A percentile compares a stretch with the other conserved stretches of the same genome.
Evolutionary conservation across 64 coral and sea anemone species (phyloP).

Genomic region (Stylophora pistillata): DNA sequence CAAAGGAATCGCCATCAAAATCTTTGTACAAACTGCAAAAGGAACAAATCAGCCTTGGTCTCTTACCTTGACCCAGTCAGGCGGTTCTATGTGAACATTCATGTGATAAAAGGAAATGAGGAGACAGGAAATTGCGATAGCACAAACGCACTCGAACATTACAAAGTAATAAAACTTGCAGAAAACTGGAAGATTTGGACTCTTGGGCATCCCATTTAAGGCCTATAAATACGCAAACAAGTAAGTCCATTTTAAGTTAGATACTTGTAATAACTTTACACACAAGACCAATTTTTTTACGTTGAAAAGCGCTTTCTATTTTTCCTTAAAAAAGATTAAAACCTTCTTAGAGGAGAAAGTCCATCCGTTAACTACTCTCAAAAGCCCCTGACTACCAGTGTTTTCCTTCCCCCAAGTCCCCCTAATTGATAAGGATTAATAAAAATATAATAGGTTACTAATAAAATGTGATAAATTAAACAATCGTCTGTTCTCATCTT

Average conservation of each 20-base stretch:
- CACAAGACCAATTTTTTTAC: too few relatives aligned
- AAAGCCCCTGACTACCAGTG: background rate
- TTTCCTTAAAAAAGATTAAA: too few relatives aligned
- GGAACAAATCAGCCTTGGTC: background rate
- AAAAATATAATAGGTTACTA: too few relatives aligned
- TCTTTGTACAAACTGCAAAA: background rate
- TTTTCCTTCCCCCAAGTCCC: too few relatives aligned
- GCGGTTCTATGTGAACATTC: slow-evolving; percentile 61
- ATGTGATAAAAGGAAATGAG: slow-evolving; percentile 64
- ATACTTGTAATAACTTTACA: too few relatives aligned
- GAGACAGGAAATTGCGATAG: slow-evolving; percentile 49
- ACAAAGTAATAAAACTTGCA: slow-evolving; percentile 56
- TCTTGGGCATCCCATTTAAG: slow-evolving; percentile 46
- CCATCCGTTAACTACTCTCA: background rate
- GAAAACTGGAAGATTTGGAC: slow-evolving; percentile 32
- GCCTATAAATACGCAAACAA: background rate
- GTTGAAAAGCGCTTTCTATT: too few relatives aligned
- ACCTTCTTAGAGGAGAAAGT: background rate
- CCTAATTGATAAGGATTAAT: too few relatives aligned
- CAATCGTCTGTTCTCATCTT: too few relatives aligned
- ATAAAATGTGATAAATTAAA: too few relatives aligned
- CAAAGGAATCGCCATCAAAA: background rate
- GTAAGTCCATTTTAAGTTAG: background rate
- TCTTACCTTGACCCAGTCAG: slow-evolving; percentile 56
- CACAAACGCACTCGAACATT: slow-evolving; percentile 69